Evolutionary conservation across 2,797 vertebrate genomes (phyloP).

Genomic region (Sciurus carolinensis): DNA sequence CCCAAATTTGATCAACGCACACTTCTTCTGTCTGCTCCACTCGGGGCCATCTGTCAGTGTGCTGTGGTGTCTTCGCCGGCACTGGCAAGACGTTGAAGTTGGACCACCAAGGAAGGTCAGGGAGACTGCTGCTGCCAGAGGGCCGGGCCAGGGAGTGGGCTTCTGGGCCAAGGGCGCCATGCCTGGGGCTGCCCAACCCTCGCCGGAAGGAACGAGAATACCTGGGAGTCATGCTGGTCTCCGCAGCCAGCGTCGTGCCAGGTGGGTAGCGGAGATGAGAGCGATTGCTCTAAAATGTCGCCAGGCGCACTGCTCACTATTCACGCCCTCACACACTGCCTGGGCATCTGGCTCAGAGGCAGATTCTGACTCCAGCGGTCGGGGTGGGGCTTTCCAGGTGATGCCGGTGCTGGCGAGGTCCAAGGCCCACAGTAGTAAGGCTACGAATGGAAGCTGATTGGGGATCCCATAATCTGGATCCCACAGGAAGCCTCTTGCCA

Average conservation of each 20-base stretch:
- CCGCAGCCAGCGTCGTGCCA: not conserved
- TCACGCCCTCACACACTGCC: fast-evolving
- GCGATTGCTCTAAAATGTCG: too few relatives aligned
- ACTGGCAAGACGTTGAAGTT: conserved; percentile 86
- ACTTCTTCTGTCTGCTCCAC: conserved; percentile 88
- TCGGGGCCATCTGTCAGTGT: conserved; percentile 88
- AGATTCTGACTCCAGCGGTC: not conserved
- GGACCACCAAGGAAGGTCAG: conserved; percentile 84
- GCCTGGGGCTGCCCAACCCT: not conserved
- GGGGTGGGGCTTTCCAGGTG: not conserved
- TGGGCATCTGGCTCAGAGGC: not conserved
- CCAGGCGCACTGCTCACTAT: not conserved
- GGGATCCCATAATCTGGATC: not conserved
- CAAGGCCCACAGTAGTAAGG: not conserved
- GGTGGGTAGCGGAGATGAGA: fast-evolving
- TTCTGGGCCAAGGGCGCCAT: not conserved
- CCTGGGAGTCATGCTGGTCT: not conserved
- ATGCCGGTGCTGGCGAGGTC: not conserved
- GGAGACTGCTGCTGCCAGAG: not conserved
- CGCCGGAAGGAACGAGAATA: not conserved
- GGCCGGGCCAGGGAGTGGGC: not conserved
- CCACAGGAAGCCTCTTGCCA: not conserved
- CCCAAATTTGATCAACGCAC: conserved; percentile 87
- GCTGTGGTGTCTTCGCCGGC: conserved; percentile 85
- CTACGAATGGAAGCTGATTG: not conserved